Evolutionary conservation across 2,888 invertebrate genomes (phyloP).

Genomic region (Sesamia inferens): DNA sequence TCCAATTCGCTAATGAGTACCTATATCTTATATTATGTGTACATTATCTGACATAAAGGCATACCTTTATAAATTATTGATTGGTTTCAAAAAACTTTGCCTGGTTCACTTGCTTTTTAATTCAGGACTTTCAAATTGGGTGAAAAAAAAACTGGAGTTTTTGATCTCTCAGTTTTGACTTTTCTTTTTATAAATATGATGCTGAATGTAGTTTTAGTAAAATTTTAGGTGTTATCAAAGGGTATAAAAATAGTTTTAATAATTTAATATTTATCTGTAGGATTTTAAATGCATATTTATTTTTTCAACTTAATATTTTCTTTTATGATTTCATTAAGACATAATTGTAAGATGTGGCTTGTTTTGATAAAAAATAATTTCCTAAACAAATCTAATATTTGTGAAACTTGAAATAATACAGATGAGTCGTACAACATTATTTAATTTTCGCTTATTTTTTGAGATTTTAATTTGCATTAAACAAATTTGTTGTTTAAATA

Average conservation of each 20-base stretch:
- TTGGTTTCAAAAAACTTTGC: conserved; percentile 40
- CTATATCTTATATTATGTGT: conserved; percentile 29
- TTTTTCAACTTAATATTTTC: not conserved
- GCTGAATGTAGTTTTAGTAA: conserved; percentile 5
- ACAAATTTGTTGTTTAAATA: not conserved
- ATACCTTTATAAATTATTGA: conserved; percentile 41
- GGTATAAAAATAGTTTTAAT: not conserved
- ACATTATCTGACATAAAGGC: conserved; percentile 23
- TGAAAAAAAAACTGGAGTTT: not conserved
- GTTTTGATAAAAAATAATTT: not conserved
- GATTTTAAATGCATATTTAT: not conserved
- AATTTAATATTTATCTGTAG: not conserved
- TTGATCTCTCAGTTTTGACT: not conserved
- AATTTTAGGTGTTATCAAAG: not conserved
- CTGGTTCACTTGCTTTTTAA: conserved; percentile 35
- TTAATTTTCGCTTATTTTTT: not conserved
- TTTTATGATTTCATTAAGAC: no score
- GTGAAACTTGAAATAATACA: not conserved
- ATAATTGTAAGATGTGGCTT: no score
- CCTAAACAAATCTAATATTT: not conserved
- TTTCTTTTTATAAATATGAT: conserved; percentile 11
- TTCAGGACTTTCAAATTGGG: conserved; percentile 28
- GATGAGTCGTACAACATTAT: no score
- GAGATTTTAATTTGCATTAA: not conserved
- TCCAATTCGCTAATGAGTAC: conserved; percentile 29